Percentiles rank a stretch among this genome's conserved stretches.
Conservation (phyloP, 2,797 vertebrate genomes). For the Melanotaenia nigrans region DNA sequence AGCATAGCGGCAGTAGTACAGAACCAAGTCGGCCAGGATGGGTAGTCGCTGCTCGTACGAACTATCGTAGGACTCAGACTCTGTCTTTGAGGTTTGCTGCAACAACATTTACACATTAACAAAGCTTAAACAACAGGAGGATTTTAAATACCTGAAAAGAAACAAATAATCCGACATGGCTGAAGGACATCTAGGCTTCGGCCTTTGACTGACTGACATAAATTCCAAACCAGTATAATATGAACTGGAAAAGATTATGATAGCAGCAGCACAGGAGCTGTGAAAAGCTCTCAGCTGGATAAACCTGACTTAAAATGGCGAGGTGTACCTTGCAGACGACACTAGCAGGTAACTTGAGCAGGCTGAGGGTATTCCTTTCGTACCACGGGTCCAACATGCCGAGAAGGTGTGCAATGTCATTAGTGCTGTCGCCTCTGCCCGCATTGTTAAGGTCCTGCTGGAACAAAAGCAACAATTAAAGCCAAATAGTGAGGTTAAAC, state of each 20-base stretch:
- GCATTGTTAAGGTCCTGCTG: slow-evolving; percentile 62
- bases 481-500: background rate
- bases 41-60: slow-evolving; percentile 85
- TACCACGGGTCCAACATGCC: slow-evolving; percentile 99
- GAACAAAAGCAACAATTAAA: slow-evolving; percentile 18
- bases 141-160: background rate
- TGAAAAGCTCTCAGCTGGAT: slow-evolving; percentile 3
- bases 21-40: slow-evolving; percentile 94
- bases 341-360: slow-evolving; percentile 88
- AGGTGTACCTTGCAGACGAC: slow-evolving; percentile 91
- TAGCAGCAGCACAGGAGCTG: background rate
- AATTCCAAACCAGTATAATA: background rate
- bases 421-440: slow-evolving; percentile 86
- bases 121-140: background rate
- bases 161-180: background rate
- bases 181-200: background rate
- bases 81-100: slow-evolving; percentile 87
- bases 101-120: slow-evolving; percentile 2
- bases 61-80: slow-evolving; percentile 81
- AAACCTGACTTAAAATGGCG: slow-evolving; percentile 2
- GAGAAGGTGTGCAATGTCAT: slow-evolving; percentile 92
- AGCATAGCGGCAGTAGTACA: slow-evolving; percentile 95
- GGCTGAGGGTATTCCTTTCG: slow-evolving; percentile 91
- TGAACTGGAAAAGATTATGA: background rate
- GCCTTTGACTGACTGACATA: background rate